Evolutionary conservation across 1,140 invertebrate species (phyloP), one percentile per base, ranked within the genome.

Genomic region (Orius laevigatus): DNA sequence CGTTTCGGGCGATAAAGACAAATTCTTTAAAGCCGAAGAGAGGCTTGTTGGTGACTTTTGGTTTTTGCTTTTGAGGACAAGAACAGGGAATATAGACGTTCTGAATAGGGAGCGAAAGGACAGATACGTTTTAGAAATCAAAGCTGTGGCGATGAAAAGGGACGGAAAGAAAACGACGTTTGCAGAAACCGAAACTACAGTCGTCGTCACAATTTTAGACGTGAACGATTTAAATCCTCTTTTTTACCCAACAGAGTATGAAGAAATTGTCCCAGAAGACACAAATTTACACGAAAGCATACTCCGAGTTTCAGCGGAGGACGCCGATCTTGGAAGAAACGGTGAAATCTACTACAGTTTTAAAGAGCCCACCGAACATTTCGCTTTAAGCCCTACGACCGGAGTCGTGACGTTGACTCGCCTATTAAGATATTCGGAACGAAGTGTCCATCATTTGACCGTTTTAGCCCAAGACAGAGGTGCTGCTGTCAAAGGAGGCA

Each of bases 321-420:
- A 97, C 66, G 89, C 92, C 5, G 92, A 98, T 64, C 67, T 91
- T 9, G 92, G 91, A 0, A 73, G 84, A 42, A 96, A 96, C 62
- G 88, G 89, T 2, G 88, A 96, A 67, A 89, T 96, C 55, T 96
- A 96, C 64, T 98, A 95, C 63, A 93, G 84, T 63, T 82, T 96
- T 55, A 68, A 74, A n/a, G 74, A 90, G 51, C 85, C 76, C 6
- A 88, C 79, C 5, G 78, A 86, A 54, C 75, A 81, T 95, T 63
- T 25, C 25, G 82, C 87, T 5, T 78, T 95, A 48, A 87, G 97
- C 67, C 89, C 91, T 9, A 87, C 89, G 20, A 86, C 78, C 10
- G 93, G 92, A 2, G 75, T 89, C 8, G 75, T 96, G 34, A 82
- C 84, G 2, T 70, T 93, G 5, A 86, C 87, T 1, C 74, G 84